These are phyloP conservation scores for Morus bassanus DNA, from an alignment of 2,797 vertebrate genomes.

Conservation along the genomic window DNA sequence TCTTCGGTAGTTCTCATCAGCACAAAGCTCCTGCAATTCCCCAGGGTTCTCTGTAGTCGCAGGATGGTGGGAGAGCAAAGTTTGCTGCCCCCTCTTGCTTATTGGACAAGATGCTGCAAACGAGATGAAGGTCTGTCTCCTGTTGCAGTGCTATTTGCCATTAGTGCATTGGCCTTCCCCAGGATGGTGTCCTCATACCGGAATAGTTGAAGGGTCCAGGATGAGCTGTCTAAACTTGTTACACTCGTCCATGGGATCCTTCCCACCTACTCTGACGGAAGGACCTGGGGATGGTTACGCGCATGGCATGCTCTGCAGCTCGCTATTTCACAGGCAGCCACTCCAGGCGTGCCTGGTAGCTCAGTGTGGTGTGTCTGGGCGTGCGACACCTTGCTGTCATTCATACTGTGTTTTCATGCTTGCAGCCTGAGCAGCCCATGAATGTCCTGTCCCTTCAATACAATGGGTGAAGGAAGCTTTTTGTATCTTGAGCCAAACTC, in stretches of 20 bases:
- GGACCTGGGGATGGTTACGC: neutral
- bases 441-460: neutral
- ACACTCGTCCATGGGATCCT: neutral
- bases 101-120: neutral
- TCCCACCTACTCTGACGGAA: neutral
- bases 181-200: neutral
- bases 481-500: neutral
- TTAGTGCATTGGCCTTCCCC: neutral
- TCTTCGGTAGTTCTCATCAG: neutral
- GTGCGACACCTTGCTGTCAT: neutral
- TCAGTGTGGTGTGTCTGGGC: neutral
- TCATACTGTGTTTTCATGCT: neutral
- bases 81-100: neutral
- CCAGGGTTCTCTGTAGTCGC: neutral
- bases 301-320: neutral
- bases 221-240: neutral
- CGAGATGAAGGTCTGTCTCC: neutral
- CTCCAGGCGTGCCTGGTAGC: neutral
- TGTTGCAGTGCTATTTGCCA: neutral
- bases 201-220: neutral
- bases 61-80: neutral
- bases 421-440: neutral
- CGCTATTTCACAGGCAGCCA: rapidly evolving
- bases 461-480: neutral
- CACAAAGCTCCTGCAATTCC: neutral